Base-by-base conservation (phyloP, 2,113 vertebrate species). In the Gallinago media region DNA sequence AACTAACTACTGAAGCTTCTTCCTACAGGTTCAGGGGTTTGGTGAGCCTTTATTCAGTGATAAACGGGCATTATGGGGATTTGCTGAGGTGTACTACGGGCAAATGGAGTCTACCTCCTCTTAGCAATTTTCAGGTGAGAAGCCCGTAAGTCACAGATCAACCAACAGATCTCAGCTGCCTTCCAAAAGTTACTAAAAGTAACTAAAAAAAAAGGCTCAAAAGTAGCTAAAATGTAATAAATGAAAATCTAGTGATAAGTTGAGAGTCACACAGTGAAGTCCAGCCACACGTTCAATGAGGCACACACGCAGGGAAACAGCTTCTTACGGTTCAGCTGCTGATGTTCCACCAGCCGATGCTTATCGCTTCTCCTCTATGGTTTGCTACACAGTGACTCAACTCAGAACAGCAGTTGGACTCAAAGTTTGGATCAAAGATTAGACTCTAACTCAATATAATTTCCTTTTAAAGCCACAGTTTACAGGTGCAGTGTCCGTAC, bases 321-420 rank as follows among this genome's bases (percentile, higher is more conserved):
- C 44, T 78, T 94, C 93, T 89, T 61, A 91, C 0, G 6, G 66
- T 95, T 97, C 94, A 96, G 49, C 31, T 95, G 77, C 10, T 96
- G 77, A 20, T 79, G 44, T 91, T 96, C 68, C 52, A 79, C 47
- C 9, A 9, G 46, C 19, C 75, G 81, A 95, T 91, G 81, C 58
- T 96, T 96, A 91, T 96, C 40, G 1, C 40, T 87, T 52, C 67
- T 68, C 85, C 74, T 85, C 87, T 87, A 88, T 85, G 73, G 56
- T 68, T 95, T 95, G 16, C 65, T 85, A 88, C 73, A 72, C 89
- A 89, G 77, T 89, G 89, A 92, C 77, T 96, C 84, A 91, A 44
- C 72, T 67, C 42, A 78, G 56, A 88, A 49, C 18, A 75, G 61
- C 52, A 61, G 65, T 92, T 86, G 70, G 34, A 84, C 61, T 95